Percentiles rank a stretch among this genome's conserved stretches.
These are phyloP conservation scores for Rhogogaster chlorosoma DNA, from an alignment of 2,888 invertebrate genomes.

Conservation along the genomic window DNA sequence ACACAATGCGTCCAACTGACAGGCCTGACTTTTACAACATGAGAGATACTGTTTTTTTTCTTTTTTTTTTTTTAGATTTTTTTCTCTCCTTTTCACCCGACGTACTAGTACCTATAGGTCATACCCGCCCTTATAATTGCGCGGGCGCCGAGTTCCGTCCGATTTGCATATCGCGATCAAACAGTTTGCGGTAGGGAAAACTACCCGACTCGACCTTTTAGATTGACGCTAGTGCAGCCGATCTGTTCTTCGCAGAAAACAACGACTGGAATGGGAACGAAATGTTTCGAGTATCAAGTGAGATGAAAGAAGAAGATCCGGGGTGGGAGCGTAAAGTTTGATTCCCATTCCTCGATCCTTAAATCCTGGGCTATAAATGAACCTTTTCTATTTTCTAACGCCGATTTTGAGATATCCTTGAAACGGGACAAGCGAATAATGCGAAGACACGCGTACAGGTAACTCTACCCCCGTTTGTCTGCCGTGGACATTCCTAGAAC, in stretches of 20 bases:
- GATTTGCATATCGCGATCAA: conserved; percentile 48
- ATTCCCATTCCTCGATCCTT: neutral
- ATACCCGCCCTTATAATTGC: conserved; percentile 35
- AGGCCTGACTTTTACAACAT: conserved; percentile 74
- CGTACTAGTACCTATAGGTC: neutral
- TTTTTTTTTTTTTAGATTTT: neutral
- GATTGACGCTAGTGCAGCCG: conserved; percentile 1
- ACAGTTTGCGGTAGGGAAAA: conserved; percentile 10
- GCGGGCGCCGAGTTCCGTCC: conserved; percentile 21
- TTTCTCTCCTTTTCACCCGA: neutral
- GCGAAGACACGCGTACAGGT: conserved; percentile 33
- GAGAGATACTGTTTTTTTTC: neutral
- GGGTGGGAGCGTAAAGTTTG: neutral
- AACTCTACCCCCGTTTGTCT: conserved; percentile 67
- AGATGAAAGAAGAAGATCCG: neutral
- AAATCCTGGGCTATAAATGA: neutral
- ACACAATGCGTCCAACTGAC: conserved; percentile 75
- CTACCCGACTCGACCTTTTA: neutral
- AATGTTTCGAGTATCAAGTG: neutral
- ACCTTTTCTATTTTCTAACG: neutral
- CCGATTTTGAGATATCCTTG: neutral
- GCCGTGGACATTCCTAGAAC: conserved; percentile 88
- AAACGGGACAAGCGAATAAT: neutral
- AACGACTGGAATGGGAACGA: neutral
- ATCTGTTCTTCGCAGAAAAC: neutral